Conservation (phyloP, 2,797 vertebrate species). For the Vipera latastei region DNA sequence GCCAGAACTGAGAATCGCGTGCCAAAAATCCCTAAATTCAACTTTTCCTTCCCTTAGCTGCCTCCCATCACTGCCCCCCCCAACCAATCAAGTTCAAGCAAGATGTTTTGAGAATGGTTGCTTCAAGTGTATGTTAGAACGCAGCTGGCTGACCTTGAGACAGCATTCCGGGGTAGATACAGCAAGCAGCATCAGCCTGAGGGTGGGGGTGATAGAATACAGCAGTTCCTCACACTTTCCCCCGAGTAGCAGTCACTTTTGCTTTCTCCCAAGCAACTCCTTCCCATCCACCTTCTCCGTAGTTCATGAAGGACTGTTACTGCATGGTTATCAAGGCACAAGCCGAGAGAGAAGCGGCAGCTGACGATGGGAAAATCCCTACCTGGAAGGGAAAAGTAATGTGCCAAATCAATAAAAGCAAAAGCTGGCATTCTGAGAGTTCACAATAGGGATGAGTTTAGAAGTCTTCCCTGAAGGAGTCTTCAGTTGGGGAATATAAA, state of each 20-base stretch:
- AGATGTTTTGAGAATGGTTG: background rate
- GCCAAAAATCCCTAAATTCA: background rate
- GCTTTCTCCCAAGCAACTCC: background rate
- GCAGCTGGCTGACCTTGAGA: background rate
- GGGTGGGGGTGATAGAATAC: too few relatives aligned
- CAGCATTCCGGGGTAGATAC: background rate
- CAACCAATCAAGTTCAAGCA: background rate
- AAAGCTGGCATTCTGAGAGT: background rate
- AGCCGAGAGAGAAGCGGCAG: background rate
- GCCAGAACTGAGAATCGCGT: background rate
- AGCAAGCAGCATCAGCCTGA: too few relatives aligned
- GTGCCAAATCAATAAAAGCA: background rate
- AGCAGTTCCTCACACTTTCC: background rate
- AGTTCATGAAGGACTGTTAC: background rate
- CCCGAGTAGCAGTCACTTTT: too few relatives aligned
- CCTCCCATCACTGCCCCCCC: background rate
- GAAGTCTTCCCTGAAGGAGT: background rate
- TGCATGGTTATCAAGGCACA: background rate
- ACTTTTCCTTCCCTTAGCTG: background rate
- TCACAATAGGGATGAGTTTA: background rate
- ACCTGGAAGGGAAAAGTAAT: background rate
- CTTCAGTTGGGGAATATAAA: background rate
- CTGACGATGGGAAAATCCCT: background rate
- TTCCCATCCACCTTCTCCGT: background rate
- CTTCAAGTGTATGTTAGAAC: background rate